phyloP scores from a whole-genome alignment of 2,113 vertebrate genomes.

The Nematolebias whitei region DNA sequence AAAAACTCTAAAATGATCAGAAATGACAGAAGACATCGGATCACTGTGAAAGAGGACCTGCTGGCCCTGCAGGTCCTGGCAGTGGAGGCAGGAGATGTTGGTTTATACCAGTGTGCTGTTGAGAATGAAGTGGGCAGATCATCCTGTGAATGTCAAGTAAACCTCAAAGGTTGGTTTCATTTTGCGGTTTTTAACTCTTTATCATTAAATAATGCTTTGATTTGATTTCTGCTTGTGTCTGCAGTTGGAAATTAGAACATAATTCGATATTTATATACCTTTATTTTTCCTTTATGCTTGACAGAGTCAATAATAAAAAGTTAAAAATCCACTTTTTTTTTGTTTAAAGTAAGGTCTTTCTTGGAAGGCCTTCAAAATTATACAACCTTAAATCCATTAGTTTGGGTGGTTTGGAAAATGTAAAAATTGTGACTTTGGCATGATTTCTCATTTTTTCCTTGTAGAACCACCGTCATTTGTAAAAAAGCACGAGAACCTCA shows the following conservation, averaged over 20 bases:
- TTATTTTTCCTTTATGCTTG: background rate
- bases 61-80: conserved; percentile 88
- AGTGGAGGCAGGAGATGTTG: conserved; percentile 86
- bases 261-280: no score
- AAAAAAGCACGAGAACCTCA: conserved; percentile 89
- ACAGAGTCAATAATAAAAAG: background rate
- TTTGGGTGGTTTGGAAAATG: no score
- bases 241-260: no score
- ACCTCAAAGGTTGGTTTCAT: conserved; percentile 91
- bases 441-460: conserved; percentile 40
- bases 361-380: no score
- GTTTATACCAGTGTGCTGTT: conserved; percentile 90
- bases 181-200: background rate
- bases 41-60: conserved; percentile 85
- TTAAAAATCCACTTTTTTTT: background rate
- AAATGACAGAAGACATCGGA: conserved; percentile 91
- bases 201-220: background rate
- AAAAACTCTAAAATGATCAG: conserved; percentile 89
- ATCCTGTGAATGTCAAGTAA: conserved; percentile 86
- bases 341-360: background rate
- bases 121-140: conserved; percentile 91
- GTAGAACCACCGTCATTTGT: conserved; percentile 93
- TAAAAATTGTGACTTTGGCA: background rate
- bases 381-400: no score
- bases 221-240: background rate